These are phyloP conservation scores for Grantiella picta DNA, from an alignment of 2,113 vertebrate species.

Conservation along the genomic window DNA sequence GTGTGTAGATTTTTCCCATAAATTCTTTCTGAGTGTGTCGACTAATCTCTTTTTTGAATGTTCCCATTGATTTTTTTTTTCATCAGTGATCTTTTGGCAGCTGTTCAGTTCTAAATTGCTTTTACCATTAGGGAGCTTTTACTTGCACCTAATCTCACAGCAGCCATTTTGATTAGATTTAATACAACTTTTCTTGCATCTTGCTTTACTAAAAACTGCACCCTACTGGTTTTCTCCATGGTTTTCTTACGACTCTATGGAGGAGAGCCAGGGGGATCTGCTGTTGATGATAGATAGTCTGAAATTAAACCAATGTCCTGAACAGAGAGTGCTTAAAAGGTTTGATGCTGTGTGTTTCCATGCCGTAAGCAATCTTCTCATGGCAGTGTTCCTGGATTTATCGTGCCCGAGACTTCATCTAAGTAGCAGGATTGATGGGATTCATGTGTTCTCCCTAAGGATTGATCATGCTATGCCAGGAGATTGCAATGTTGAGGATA, in stretches of 20 bases:
- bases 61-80: slow-evolving; percentile 31
- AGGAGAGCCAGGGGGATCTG: neutral
- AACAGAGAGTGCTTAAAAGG: neutral
- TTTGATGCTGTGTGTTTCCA: neutral
- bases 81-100: slow-evolving; percentile 53
- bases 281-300: neutral
- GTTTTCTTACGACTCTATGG: neutral
- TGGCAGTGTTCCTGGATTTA: neutral
- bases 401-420: accelerated
- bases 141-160: slow-evolving; percentile 40
- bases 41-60: slow-evolving; percentile 58
- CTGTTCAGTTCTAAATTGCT: slow-evolving; percentile 57
- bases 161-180: slow-evolving; percentile 55
- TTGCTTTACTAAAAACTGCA: neutral
- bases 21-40: slow-evolving; percentile 35
- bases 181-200: neutral
- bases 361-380: neutral
- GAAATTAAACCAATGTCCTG: neutral
- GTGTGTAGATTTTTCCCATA: slow-evolving; percentile 51
- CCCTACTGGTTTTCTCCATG: neutral
- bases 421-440: neutral
- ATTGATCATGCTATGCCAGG: neutral
- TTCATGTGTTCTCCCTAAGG: neutral
- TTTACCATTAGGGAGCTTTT: slow-evolving; percentile 59
- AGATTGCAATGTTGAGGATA: neutral